Conservation (phyloP, 2,113 vertebrate genomes). For the Conger conger region DNA sequence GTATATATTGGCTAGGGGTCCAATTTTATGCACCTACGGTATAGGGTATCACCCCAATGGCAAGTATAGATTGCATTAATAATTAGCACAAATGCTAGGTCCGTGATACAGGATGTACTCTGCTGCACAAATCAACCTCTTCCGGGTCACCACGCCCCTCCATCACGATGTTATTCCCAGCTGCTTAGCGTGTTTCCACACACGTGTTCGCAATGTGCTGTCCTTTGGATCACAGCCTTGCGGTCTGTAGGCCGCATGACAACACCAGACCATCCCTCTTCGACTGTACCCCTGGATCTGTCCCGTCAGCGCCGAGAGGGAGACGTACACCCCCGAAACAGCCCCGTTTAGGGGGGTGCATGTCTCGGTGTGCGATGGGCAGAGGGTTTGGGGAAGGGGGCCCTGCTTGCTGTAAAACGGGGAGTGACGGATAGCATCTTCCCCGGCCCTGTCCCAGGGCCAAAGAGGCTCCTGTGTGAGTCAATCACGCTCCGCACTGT, state of each 20-base stretch:
- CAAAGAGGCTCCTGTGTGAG: constrained; percentile 46
- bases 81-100: too few relatives aligned
- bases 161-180: too few relatives aligned
- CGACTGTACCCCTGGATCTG: not conserved
- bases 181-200: not conserved
- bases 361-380: not conserved
- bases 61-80: too few relatives aligned
- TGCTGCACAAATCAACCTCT: too few relatives aligned
- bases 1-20: too few relatives aligned
- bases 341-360: too few relatives aligned
- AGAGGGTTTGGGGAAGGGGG: not conserved
- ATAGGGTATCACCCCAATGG: too few relatives aligned
- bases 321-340: too few relatives aligned
- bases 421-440: not conserved
- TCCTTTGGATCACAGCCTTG: not conserved
- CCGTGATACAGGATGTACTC: too few relatives aligned
- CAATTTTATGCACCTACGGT: too few relatives aligned
- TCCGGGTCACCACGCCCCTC: too few relatives aligned
- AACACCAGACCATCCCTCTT: not conserved
- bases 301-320: too few relatives aligned
- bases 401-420: not conserved
- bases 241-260: not conserved
- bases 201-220: not conserved
- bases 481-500: constrained; percentile 54
- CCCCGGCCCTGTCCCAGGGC: not conserved